A percentile compares a stretch with the other conserved stretches of the same genome.
Evolutionary conservation across 2,888 invertebrate species (phyloP).

Genomic region (Lycocerus yunnanus): DNA sequence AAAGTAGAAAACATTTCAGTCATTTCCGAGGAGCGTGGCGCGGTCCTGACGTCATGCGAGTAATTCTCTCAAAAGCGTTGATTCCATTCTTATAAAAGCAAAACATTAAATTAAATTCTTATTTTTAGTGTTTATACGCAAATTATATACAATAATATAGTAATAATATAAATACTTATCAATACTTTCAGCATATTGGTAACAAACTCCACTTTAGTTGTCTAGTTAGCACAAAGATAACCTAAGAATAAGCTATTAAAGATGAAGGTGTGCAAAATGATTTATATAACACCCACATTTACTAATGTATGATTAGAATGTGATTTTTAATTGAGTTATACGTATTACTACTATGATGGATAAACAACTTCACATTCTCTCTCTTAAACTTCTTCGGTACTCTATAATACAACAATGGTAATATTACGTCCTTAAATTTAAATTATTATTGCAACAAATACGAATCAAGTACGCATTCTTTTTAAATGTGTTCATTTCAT

Average conservation of each 20-base stretch:
- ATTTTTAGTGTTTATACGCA: no score
- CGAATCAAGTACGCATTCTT: constrained; percentile 33
- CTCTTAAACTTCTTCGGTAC: constrained; percentile 33
- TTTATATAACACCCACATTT: constrained; percentile 51
- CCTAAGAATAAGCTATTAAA: constrained; percentile 47
- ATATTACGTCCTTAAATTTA: constrained; percentile 51
- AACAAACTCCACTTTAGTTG: constrained; percentile 12
- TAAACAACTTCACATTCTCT: constrained; percentile 37
- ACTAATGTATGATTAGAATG: constrained; percentile 44
- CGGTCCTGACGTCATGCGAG: no score
- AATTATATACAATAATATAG: no score
- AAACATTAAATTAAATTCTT: no score
- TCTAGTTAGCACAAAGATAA: constrained; percentile 42
- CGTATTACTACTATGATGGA: neutral
- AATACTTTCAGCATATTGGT: neutral
- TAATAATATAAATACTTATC: neutral
- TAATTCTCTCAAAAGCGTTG: no score
- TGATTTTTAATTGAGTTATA: constrained; percentile 32
- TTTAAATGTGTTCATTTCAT: constrained; percentile 3
- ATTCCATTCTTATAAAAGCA: no score
- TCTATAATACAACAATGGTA: constrained; percentile 49
- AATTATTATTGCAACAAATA: constrained; percentile 48
- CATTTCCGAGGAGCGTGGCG: no score
- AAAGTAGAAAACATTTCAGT: no score
- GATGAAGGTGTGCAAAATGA: constrained; percentile 47